Base-by-base conservation (phyloP, 2,113 vertebrate species). In the Ciconia stormi region DNA sequence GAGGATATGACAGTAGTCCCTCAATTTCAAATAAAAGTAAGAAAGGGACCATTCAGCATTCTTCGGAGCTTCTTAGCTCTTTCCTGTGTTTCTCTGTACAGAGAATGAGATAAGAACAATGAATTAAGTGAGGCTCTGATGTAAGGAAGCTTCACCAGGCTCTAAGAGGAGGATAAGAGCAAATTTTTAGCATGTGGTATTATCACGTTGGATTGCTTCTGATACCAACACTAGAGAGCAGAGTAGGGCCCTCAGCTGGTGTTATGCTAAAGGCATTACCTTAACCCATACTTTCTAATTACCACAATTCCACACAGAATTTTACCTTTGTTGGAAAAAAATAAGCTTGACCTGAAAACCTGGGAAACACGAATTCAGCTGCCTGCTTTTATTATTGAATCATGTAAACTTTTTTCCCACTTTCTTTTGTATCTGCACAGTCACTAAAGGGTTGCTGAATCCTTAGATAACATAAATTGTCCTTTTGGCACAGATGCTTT, bases 1-100 rank as follows among this genome's bases (percentile, higher is more conserved):
- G 98, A 44, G 99, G 99, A 87, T 99, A 98, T 10, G 99, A 99
- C 97, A 98, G 98, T 21, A 94, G 81, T 40, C 94, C 97, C 16
- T 87, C 96, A 29, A 88, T 97, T 83, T 97, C 98, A 47, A 95
- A 74, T 81, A 99, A 98, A 98, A 98, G 99, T 99, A 98, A 98
- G 98, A 70, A 88, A 40, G 19, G 19, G 34, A 30, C 6, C 11
- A 5, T 69, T 77, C 22, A 14, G 26, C 10, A 0, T 71, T 81
- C 49, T 78, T 44, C 25, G 86, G 58, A 67, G 52, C 61, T 79
- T 7, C 44, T 53, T 65, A 7, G 62, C 53, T 58, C 52, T 44
- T 91, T 58, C 26, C 34, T 70, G 3, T 58, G 50, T 44, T 95
- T 36, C 29, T 81, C 32, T 85, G 27, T 40, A 49, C 38, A 72